Conservation (phyloP, 2,888 invertebrate genomes). For the Epistrophe grossulariae region DNA sequence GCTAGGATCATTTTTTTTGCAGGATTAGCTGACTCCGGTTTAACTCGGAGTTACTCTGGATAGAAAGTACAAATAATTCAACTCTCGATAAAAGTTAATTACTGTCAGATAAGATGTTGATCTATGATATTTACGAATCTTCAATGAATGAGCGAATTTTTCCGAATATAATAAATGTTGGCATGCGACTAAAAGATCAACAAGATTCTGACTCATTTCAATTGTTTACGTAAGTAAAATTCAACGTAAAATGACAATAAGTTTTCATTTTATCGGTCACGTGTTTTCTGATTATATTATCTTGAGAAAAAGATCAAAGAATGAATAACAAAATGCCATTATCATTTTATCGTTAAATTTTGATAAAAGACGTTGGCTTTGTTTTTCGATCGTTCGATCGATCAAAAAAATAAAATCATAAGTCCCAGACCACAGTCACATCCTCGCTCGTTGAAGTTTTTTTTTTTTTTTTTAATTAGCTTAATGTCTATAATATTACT, state of each 20-base stretch:
- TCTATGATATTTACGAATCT: too few species aligned
- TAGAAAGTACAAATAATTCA: too few species aligned
- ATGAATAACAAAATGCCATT: not conserved
- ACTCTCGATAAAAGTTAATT: too few species aligned
- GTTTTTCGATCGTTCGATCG: not conserved
- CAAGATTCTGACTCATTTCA: constrained; percentile 12
- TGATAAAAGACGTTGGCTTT: not conserved
- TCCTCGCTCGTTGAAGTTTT: not conserved
- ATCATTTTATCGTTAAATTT: not conserved
- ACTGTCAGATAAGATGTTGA: too few species aligned
- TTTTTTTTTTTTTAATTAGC: not conserved
- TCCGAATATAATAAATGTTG: too few species aligned
- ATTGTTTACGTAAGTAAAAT: constrained; percentile 5
- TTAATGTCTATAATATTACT: not conserved
- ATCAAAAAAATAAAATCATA: constrained; percentile 11
- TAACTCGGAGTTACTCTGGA: too few species aligned
- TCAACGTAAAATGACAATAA: not conserved
- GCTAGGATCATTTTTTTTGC: too few species aligned
- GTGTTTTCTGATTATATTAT: not conserved
- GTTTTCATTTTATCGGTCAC: not conserved
- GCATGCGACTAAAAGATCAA: not conserved
- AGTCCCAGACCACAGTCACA: not conserved
- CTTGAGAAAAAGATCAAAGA: constrained; percentile 1
- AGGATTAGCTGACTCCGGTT: too few species aligned
- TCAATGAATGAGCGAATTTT: too few species aligned